Evolutionary conservation across 2,113 vertebrate species (phyloP).

Genomic region (Pteronura brasiliensis): DNA sequence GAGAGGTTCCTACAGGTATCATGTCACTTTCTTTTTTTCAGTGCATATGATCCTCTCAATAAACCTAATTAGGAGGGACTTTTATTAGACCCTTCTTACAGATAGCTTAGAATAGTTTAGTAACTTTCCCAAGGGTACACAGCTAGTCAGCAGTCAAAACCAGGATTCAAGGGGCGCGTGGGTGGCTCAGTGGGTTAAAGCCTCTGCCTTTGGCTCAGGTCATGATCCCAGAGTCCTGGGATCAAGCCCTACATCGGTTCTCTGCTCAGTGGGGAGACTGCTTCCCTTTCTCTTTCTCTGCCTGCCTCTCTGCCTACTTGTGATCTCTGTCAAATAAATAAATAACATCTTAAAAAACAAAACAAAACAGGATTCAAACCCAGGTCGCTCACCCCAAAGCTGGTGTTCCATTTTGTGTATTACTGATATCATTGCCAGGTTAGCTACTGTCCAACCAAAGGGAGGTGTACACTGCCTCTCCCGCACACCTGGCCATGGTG

Average conservation of each 20-base stretch:
- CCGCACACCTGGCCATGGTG: neutral
- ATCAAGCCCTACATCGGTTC: too few species aligned
- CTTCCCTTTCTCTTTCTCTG: too few species aligned
- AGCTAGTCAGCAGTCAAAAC: neutral
- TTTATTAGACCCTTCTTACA: neutral
- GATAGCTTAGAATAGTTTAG: neutral
- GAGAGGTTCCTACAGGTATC: neutral
- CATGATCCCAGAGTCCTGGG: too few species aligned
- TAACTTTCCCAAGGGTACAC: neutral
- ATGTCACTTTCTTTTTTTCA: neutral
- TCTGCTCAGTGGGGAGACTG: too few species aligned
- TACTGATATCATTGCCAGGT: neutral
- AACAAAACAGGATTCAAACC: neutral
- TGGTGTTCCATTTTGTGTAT: neutral
- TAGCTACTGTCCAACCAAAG: neutral
- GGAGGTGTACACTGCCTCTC: neutral
- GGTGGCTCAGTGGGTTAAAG: too few species aligned
- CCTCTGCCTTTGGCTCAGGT: too few species aligned
- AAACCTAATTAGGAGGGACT: neutral
- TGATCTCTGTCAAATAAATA: too few species aligned
- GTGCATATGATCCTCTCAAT: neutral
- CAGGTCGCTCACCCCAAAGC: neutral
- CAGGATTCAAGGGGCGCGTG: too few species aligned
- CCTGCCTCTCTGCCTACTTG: too few species aligned
- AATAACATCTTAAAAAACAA: too few species aligned